A percentile compares a stretch with the other conserved stretches of the same genome.
phyloP scores from a whole-genome alignment of 2,888 invertebrate species.

The Nudaria mundana region DNA sequence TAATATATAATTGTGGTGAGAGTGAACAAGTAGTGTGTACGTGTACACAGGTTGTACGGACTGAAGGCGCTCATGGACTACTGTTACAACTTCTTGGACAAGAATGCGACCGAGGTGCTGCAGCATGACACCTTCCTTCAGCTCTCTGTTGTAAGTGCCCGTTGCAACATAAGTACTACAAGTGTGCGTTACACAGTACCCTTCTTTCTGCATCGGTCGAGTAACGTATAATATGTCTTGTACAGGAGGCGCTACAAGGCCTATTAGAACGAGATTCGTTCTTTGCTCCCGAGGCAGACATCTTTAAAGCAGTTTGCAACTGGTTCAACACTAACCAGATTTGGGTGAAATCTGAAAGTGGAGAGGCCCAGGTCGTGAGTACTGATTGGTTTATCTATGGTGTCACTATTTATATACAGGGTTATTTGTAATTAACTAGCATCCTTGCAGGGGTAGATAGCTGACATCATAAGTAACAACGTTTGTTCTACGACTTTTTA shows the following conservation, averaged over 20 bases:
- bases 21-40: no score
- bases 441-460: no score
- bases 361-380: conserved; percentile 76
- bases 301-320: conserved; percentile 92
- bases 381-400: no score
- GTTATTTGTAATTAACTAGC: no score
- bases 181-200: no score
- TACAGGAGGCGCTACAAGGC: conserved; percentile 88
- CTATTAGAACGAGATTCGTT: conserved; percentile 96
- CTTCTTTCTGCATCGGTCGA: background rate
- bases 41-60: conserved; percentile 79
- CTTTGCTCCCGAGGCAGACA: conserved; percentile 97
- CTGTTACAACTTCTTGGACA: conserved; percentile 95
- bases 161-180: no score
- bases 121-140: conserved; percentile 91
- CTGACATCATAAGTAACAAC: no score
- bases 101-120: conserved; percentile 92
- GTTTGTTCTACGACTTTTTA: no score
- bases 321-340: conserved; percentile 93
- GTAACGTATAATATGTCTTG: background rate
- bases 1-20: no score
- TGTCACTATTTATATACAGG: no score
- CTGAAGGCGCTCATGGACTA: conserved; percentile 86
- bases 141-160: conserved; percentile 90
- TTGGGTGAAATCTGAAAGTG: conserved; percentile 83